These are phyloP conservation scores for Xenentodon cancila DNA, from an alignment of 2,797 vertebrate genomes.

Conservation along the genomic window DNA sequence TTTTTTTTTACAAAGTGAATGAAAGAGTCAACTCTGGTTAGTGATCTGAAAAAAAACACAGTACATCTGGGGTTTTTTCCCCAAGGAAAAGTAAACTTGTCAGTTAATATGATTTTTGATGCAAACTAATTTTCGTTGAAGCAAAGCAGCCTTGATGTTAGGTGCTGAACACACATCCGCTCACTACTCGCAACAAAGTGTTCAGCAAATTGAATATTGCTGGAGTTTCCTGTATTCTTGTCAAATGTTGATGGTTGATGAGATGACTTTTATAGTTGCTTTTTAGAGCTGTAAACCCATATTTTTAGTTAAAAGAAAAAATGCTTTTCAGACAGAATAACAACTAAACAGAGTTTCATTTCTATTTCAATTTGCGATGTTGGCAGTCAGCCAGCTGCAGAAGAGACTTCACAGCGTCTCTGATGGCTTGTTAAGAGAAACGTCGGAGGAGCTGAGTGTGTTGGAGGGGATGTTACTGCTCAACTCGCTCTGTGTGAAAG, in stretches of 20 bases:
- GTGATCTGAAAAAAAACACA: neutral
- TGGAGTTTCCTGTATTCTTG: no score
- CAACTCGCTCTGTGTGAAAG: conserved; percentile 23
- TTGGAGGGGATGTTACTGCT: conserved; percentile 19
- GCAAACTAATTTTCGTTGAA: no score
- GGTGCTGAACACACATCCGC: no score
- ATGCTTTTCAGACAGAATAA: conserved; percentile 4
- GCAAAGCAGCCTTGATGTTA: no score
- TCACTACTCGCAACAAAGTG: no score
- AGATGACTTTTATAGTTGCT: neutral
- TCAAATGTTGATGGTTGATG: no score
- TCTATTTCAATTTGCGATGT: conserved; percentile 40
- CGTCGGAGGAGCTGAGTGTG: neutral
- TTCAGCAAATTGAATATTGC: no score
- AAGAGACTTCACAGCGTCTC: conserved; percentile 34
- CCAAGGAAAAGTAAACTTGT: no score
- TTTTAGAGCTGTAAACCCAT: neutral
- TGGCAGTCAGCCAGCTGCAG: conserved; percentile 35
- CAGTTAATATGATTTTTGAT: no score
- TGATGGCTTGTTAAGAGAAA: conserved; percentile 21
- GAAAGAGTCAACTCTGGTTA: conserved; percentile 12
- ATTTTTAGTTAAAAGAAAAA: neutral
- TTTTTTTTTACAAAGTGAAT: no score
- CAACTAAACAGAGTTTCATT: conserved; percentile 34
- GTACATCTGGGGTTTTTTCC: no score